A percentile compares a stretch with the other conserved stretches of the same genome.
phyloP scores from a whole-genome alignment of 2,113 vertebrate genomes.

The Xyliphius kryptos region DNA sequence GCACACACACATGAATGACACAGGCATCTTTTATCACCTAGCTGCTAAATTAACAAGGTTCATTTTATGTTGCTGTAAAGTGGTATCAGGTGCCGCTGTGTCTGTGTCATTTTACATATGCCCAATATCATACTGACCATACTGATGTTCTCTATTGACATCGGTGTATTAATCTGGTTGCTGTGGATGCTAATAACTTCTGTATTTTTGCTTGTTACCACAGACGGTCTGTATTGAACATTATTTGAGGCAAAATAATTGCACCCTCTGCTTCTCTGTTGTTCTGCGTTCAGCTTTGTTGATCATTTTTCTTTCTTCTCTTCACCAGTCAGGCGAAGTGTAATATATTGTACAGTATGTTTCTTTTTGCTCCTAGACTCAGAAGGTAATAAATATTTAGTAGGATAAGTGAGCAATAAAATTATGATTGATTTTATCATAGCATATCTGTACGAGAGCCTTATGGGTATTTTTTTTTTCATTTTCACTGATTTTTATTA shows the following conservation, averaged over 20 bases:
- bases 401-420: constrained; percentile 3
- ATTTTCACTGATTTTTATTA: background rate
- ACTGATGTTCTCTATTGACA: too few relatives aligned
- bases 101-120: too few relatives aligned
- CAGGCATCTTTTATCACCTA: too few relatives aligned
- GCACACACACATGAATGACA: too few relatives aligned
- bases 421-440: background rate
- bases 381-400: constrained; percentile 6
- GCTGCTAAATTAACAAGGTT: too few relatives aligned
- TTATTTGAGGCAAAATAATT: background rate
- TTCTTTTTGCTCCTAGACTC: background rate
- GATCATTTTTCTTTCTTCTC: background rate
- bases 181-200: background rate
- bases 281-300: background rate
- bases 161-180: too few relatives aligned
- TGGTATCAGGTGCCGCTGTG: too few relatives aligned
- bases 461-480: background rate
- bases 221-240: background rate
- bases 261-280: background rate
- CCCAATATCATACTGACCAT: too few relatives aligned
- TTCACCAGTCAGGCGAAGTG: background rate
- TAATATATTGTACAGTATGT: constrained; percentile 7
- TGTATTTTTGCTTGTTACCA: background rate
- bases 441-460: background rate
- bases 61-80: too few relatives aligned